These are phyloP conservation scores for Donacobius atricapilla DNA, from an alignment of 2,113 vertebrate genomes.

Conservation along the genomic window DNA sequence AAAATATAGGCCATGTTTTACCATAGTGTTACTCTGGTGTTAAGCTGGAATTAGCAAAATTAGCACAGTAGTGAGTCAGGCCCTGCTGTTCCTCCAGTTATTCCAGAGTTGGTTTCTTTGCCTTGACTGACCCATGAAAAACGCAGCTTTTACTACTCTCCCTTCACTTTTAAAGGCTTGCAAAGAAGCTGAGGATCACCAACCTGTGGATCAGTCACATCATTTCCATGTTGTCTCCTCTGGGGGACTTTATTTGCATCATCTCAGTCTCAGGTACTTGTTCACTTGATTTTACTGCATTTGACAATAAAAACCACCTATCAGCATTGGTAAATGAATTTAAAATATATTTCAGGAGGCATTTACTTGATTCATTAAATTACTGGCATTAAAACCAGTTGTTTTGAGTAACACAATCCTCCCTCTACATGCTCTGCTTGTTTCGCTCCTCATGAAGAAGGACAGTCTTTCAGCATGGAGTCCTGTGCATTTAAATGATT, in stretches of 20 bases:
- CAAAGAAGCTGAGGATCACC: neutral
- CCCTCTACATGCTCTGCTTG: neutral
- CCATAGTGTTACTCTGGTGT: neutral
- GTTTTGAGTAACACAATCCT: neutral
- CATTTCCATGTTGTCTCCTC: neutral
- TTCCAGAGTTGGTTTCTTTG: neutral
- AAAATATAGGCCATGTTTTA: slow-evolving; percentile 25
- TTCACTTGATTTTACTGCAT: neutral
- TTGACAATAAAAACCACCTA: neutral
- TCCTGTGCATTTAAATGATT: slow-evolving; percentile 44
- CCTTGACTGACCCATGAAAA: neutral
- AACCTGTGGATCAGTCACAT: neutral
- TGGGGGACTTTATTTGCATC: neutral
- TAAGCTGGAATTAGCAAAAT: neutral
- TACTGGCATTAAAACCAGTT: neutral
- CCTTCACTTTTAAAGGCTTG: neutral
- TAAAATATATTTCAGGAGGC: neutral
- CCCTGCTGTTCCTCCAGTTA: neutral
- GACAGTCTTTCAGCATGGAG: slow-evolving; percentile 31
- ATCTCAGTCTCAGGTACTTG: neutral
- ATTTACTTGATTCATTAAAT: neutral
- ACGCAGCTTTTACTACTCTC: neutral
- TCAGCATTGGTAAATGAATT: neutral
- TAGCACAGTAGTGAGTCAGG: neutral
- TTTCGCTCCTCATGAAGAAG: slow-evolving; percentile 39